Conservation (phyloP, 2,888 invertebrate species). For the Pristionchus fissidentatus region DNA sequence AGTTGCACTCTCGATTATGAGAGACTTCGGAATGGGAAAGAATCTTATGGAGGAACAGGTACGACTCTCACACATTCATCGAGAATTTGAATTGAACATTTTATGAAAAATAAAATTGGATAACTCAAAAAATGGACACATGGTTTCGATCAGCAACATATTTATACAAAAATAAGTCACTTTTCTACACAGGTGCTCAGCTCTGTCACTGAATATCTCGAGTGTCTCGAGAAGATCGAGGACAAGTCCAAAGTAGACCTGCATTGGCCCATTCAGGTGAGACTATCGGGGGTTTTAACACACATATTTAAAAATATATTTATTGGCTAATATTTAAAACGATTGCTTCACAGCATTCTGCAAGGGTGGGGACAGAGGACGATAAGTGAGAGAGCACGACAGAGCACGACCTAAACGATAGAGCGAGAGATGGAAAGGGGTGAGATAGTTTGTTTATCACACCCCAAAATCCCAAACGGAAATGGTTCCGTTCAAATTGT, state of each 20-base stretch:
- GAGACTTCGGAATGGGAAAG: slow-evolving; percentile 35
- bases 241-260: slow-evolving; percentile 23
- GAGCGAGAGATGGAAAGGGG: too few species aligned
- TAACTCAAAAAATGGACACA: too few species aligned
- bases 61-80: not conserved
- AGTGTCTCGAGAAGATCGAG: slow-evolving; percentile 20
- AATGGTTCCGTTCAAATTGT: too few species aligned
- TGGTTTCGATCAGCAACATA: too few species aligned
- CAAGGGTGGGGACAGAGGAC: too few species aligned
- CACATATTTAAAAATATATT: not conserved
- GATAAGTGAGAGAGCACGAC: too few species aligned
- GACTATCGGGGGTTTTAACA: not conserved
- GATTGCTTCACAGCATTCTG: too few species aligned
- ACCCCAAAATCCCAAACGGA: too few species aligned
- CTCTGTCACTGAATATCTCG: slow-evolving; percentile 20
- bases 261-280: slow-evolving; percentile 25
- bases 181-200: slow-evolving; percentile 31
- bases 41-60: slow-evolving; percentile 36
- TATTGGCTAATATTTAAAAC: not conserved
- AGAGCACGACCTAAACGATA: too few species aligned
- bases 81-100: not conserved
- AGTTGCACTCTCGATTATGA: not conserved
- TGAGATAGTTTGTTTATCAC: too few species aligned
- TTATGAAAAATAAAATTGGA: not conserved
- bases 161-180: too few species aligned